Conservation (phyloP, 2,888 invertebrate species). For the Pyrocoelia pectoralis region DNA sequence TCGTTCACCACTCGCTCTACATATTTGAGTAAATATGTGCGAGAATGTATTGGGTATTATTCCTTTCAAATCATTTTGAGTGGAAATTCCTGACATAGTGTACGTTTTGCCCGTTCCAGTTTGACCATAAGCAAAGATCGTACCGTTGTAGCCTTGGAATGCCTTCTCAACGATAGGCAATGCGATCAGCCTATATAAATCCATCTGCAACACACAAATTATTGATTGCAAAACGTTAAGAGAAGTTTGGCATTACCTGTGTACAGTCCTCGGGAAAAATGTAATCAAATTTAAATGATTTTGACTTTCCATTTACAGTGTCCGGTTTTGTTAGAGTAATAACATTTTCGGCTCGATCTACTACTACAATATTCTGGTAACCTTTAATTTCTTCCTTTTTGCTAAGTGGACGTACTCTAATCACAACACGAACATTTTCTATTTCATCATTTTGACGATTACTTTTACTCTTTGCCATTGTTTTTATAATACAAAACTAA, state of each 20-base stretch:
- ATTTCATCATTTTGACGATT: conserved; percentile 45
- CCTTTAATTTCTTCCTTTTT: conserved; percentile 80
- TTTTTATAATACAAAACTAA: not conserved
- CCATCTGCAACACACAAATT: conserved; percentile 67
- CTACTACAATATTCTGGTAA: conserved; percentile 76
- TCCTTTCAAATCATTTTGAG: conserved; percentile 88
- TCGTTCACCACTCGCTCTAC: conserved; percentile 80
- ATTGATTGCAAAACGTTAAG: not conserved
- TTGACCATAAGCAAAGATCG: conserved; percentile 89
- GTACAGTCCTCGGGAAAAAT: conserved; percentile 88
- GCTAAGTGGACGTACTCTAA: conserved; percentile 92
- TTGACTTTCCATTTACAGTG: conserved; percentile 75
- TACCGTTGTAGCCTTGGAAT: conserved; percentile 95
- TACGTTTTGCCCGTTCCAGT: conserved; percentile 99
- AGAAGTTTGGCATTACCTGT: conserved; percentile 66
- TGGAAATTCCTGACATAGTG: conserved; percentile 95
- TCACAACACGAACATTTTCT: conserved; percentile 96
- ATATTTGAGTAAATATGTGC: conserved; percentile 97
- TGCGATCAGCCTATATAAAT: conserved; percentile 95
- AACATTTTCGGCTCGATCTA: conserved; percentile 79
- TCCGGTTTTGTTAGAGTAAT: conserved; percentile 81
- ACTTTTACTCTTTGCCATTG: conserved; percentile 37
- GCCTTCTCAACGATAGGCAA: conserved; percentile 97
- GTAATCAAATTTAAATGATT: conserved; percentile 91
- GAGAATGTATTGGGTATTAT: conserved; percentile 99